Evolutionary conservation across 2,888 invertebrate genomes (phyloP).

Genomic region (Tachina fera): DNA sequence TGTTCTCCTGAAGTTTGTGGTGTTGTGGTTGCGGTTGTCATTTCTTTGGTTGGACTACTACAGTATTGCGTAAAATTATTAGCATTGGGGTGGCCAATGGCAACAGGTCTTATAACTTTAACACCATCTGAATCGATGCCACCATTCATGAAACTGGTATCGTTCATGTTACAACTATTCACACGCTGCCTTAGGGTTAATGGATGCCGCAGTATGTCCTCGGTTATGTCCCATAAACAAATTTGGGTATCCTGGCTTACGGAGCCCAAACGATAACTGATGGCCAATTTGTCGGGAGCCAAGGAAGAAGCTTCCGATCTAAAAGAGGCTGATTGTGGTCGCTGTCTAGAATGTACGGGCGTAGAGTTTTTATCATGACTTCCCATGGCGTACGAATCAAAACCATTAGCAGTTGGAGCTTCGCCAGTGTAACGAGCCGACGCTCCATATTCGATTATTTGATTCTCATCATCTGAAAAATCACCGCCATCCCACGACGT

Average conservation of each 20-base stretch:
- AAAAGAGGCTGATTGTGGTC: slow-evolving; percentile 81
- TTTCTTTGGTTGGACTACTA: slow-evolving; percentile 77
- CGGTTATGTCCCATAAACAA: slow-evolving; percentile 99
- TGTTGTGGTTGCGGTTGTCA: slow-evolving; percentile 69
- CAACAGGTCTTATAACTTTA: slow-evolving; percentile 81
- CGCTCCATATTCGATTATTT: slow-evolving; percentile 79
- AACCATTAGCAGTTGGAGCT: slow-evolving; percentile 77
- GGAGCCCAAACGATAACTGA: slow-evolving; percentile 94
- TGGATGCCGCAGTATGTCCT: slow-evolving; percentile 94
- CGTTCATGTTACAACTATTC: slow-evolving; percentile 78
- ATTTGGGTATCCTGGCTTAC: slow-evolving; percentile 99
- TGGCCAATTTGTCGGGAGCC: slow-evolving; percentile 83
- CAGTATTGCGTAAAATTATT: slow-evolving; percentile 71
- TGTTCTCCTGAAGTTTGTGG: slow-evolving; percentile 75
- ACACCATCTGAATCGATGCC: slow-evolving; percentile 80
- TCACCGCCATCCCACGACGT: slow-evolving; percentile 85
- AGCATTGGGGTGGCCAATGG: slow-evolving; percentile 77
- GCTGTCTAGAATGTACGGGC: slow-evolving; percentile 78
- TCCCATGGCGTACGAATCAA: slow-evolving; percentile 74
- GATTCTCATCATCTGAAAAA: slow-evolving; percentile 85
- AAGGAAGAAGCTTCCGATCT: slow-evolving; percentile 81
- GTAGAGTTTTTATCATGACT: slow-evolving; percentile 79
- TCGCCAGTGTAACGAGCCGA: slow-evolving; percentile 64
- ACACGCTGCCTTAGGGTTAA: slow-evolving; percentile 81
- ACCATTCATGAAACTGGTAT: slow-evolving; percentile 80